These are phyloP conservation scores for Phaethon lepturus DNA, from an alignment of 2,113 vertebrate genomes.

Conservation along the genomic window DNA sequence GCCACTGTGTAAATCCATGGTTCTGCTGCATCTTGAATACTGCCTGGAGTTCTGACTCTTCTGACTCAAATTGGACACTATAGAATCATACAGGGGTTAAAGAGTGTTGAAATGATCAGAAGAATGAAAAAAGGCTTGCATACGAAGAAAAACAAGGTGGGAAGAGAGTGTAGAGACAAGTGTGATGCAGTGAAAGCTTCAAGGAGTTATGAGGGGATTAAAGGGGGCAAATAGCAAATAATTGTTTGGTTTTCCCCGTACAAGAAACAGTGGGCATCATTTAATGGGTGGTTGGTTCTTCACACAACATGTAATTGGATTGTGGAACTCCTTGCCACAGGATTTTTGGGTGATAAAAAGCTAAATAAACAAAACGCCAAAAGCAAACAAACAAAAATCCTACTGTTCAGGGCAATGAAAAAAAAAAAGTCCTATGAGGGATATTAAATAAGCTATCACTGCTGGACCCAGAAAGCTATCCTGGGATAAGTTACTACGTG, in stretches of 20 bases:
- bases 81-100: not conserved
- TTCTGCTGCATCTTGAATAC: not conserved
- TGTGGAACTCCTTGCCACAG: not conserved
- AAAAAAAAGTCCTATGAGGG: not conserved
- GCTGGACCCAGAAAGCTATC: not conserved
- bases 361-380: not conserved
- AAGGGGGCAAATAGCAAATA: not conserved
- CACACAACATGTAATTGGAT: not conserved
- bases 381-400: not conserved
- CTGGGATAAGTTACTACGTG: not conserved
- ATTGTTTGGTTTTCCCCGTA: not conserved
- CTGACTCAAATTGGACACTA: not conserved
- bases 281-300: not conserved
- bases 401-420: not conserved
- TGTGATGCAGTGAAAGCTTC: not conserved
- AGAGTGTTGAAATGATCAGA: not conserved
- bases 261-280: accelerated
- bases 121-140: not conserved
- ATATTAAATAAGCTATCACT: not conserved
- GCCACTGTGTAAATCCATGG: not conserved
- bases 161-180: not conserved
- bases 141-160: not conserved
- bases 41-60: not conserved
- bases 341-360: not conserved
- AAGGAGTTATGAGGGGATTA: not conserved